These are phyloP conservation scores for Yasuhikotakia modesta DNA, from an alignment of 2,797 vertebrate genomes.

Conservation along the genomic window DNA sequence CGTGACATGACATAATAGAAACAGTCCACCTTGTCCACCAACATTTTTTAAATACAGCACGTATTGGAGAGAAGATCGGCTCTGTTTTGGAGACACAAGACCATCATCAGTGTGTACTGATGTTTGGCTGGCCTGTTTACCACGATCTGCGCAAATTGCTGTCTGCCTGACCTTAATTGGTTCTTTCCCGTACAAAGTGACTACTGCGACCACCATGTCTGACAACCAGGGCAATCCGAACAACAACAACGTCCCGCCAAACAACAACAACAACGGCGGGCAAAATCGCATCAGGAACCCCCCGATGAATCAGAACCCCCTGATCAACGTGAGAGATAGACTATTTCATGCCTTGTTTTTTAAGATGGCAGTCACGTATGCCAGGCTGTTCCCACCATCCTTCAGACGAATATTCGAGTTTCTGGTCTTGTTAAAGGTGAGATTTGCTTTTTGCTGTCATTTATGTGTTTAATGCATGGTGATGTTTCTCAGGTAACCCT, in stretches of 20 bases:
- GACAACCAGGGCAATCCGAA: constrained; percentile 81
- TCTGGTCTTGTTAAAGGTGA: constrained; percentile 94
- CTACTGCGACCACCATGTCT: constrained; percentile 75
- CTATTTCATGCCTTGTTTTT: constrained; percentile 98
- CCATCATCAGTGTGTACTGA: constrained; percentile 11
- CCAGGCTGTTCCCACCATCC: constrained; percentile 91
- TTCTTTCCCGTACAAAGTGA: background rate
- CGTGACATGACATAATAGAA: constrained; percentile 22
- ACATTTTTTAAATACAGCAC: background rate
- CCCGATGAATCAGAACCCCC: constrained; percentile 94
- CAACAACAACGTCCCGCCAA: constrained; percentile 77
- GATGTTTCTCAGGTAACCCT: too few species aligned
- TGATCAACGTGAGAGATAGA: constrained; percentile 95
- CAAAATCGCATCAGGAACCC: constrained; percentile 88
- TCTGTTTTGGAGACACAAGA: constrained; percentile 12
- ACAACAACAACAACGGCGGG: constrained; percentile 74
- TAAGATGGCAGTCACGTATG: constrained; percentile 98
- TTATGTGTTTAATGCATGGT: too few species aligned
- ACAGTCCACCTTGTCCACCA: background rate
- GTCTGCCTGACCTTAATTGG: constrained; percentile 31
- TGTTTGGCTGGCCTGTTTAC: constrained; percentile 23
- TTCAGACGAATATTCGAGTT: constrained; percentile 97
- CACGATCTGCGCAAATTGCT: constrained; percentile 19
- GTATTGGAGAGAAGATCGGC: background rate
- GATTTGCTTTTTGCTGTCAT: background rate